Evolutionary conservation across 2,113 vertebrate species (phyloP).

Genomic region (Dicentrarchus labrax): DNA sequence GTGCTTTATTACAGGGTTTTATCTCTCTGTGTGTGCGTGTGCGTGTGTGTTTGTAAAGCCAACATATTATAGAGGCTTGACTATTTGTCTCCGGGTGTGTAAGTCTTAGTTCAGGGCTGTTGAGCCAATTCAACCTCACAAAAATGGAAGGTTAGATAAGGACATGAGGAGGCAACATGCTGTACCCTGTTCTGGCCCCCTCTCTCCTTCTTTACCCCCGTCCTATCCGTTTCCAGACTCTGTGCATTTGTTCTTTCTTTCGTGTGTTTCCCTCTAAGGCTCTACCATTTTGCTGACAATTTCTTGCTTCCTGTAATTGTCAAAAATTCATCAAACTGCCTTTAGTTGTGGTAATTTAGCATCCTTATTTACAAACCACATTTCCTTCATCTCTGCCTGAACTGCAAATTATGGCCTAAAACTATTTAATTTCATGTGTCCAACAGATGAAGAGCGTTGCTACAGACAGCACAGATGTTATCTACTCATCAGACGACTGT

Average conservation of each 20-base stretch:
- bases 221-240: neutral
- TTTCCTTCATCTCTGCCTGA: conserved; percentile 29
- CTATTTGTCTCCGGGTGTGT: conserved; percentile 37
- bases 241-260: conserved; percentile 5
- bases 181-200: conserved; percentile 51
- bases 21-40: conserved; percentile 4
- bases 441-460: conserved; percentile 42
- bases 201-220: conserved; percentile 34
- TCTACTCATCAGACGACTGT: conserved; percentile 27
- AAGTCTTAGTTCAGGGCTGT: conserved; percentile 7
- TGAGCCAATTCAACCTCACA: conserved; percentile 29
- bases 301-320: conserved; percentile 22
- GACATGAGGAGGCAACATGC: conserved; percentile 59
- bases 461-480: conserved; percentile 48
- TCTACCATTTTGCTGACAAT: conserved; percentile 18
- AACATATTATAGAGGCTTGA: conserved; percentile 18
- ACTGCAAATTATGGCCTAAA: conserved; percentile 27
- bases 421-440: conserved; percentile 52
- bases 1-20: conserved; percentile 30
- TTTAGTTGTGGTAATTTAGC: conserved; percentile 20
- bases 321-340: conserved; percentile 35
- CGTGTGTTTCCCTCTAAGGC: conserved; percentile 3
- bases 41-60: conserved; percentile 4
- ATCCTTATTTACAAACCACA: conserved; percentile 23
- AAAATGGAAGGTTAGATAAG: conserved; percentile 59